Conservation (phyloP, 2,888 invertebrate species). For the Micropterix aruncella region DNA sequence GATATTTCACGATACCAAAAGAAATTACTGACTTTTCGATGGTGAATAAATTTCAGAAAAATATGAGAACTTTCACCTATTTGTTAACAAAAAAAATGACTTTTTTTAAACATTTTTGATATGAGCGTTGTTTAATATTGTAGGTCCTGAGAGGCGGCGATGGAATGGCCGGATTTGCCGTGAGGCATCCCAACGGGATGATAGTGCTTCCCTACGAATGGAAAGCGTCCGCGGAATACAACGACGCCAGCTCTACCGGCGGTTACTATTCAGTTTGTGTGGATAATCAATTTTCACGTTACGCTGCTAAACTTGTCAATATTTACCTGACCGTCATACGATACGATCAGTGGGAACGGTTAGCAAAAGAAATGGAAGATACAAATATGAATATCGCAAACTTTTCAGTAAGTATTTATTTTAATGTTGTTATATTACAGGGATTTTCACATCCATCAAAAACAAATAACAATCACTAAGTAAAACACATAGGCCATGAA, state of each 20-base stretch:
- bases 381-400: constrained; percentile 79
- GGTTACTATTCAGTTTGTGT: constrained; percentile 87
- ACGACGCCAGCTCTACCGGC: constrained; percentile 65
- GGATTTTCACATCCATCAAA: no score
- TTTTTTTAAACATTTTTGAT: no score
- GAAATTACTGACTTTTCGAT: no score
- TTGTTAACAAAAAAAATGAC: no score
- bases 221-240: constrained; percentile 80
- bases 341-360: constrained; percentile 88
- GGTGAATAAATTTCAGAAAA: no score
- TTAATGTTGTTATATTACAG: constrained; percentile 3
- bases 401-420: constrained; percentile 57
- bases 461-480: no score
- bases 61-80: no score
- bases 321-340: constrained; percentile 83
- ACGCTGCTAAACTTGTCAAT: constrained; percentile 80
- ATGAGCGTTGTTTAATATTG: no score
- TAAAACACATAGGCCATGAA: no score
- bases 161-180: constrained; percentile 86
- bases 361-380: constrained; percentile 77
- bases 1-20: no score
- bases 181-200: constrained; percentile 71
- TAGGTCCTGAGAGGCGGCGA: constrained; percentile 88
- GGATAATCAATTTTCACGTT: constrained; percentile 86
- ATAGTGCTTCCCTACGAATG: constrained; percentile 85